Percentiles rank a stretch among this genome's conserved stretches.
These are phyloP conservation scores for Torymus texanus DNA, from an alignment of 2,888 invertebrate genomes.

Conservation along the genomic window DNA sequence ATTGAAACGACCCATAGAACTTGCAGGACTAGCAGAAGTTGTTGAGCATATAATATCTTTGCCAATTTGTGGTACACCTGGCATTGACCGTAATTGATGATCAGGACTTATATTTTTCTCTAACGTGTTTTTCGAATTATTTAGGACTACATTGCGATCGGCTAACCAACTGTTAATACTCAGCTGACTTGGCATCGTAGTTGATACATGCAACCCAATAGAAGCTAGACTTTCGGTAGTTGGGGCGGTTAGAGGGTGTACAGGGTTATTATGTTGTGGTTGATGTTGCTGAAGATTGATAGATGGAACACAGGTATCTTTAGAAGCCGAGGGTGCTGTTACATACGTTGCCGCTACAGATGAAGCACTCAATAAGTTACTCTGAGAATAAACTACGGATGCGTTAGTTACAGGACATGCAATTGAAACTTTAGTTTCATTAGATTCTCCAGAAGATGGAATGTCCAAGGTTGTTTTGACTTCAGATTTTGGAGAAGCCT, in stretches of 20 bases:
- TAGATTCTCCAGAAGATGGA: background rate
- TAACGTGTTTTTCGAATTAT: background rate
- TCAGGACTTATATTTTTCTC: conserved; percentile 16
- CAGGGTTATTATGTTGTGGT: background rate
- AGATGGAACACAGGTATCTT: conserved; percentile 8
- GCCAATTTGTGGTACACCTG: conserved; percentile 54
- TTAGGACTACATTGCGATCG: conserved; percentile 7
- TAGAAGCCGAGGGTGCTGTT: conserved; percentile 32
- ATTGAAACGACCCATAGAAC: conserved; percentile 61
- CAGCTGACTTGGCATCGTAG: conserved; percentile 58
- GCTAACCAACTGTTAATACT: conserved; percentile 40
- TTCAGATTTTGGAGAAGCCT: conserved; percentile 35
- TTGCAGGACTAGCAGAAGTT: conserved; percentile 50
- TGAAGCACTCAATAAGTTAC: background rate
- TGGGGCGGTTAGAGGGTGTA: conserved; percentile 34
- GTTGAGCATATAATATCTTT: conserved; percentile 55
- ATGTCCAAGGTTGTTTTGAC: conserved; percentile 16
- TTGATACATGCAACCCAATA: conserved; percentile 64
- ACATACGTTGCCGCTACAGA: conserved; percentile 29
- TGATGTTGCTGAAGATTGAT: conserved; percentile 8
- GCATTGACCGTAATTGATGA: conserved; percentile 50
- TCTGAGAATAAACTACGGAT: conserved; percentile 2
- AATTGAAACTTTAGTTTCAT: background rate
- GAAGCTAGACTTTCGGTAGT: conserved; percentile 62
- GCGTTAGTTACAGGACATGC: background rate